Base-by-base conservation (phyloP, 2,888 invertebrate species). In the Dusona sp. region DNA sequence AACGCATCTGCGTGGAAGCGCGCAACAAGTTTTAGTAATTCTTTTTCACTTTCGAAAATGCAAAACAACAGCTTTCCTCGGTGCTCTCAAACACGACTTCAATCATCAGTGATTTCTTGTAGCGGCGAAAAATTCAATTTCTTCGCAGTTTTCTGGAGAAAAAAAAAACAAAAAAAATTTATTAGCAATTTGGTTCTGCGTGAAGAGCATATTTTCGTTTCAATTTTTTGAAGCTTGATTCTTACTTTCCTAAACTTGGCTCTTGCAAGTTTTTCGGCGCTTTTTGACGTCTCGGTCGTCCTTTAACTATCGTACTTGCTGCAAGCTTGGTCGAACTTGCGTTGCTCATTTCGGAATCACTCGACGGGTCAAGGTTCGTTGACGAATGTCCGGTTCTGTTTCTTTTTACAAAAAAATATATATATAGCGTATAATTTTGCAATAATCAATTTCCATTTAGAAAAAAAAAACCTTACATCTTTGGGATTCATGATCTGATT, bases 261-360 rank as follows among this genome's bases (percentile, higher is more conserved):
- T 93, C 93, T 70, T 91, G 87, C 9, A 93, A 87, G 80, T 88
- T 91, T 13, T 51, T 83, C 4, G 92, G 92, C 22, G 92, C 92
- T 85, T 91, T 92, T 42, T 89, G 90, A 42, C 93, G 90, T 85
- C 90, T 91, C 11, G 92, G 93, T 42, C 93, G 90, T 54, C 25
- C 67, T 3, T 16, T 67, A 57, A 61, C 22, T 45, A 45, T 13
- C 11, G 22, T 13, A 68, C 42, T 79, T 1, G 79, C 33, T 9
- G 85, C 48, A 38, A 42, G 65, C 33, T 67, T 84, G 73, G 88
- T 89, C 70, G 61, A 51, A 79, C 90, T 92, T 0, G 85, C 77
- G 51, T 74, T 91, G 84, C 87, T 90, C 29, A 13, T 67, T 51
- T 92, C 92, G 0, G 92, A 92, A 84, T 93, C 93, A 74, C 90